Percentiles rank a stretch among this genome's conserved stretches.
Evolutionary conservation across 2,113 vertebrate species (phyloP).

Genomic region (Myrmophylax atrothorax): DNA sequence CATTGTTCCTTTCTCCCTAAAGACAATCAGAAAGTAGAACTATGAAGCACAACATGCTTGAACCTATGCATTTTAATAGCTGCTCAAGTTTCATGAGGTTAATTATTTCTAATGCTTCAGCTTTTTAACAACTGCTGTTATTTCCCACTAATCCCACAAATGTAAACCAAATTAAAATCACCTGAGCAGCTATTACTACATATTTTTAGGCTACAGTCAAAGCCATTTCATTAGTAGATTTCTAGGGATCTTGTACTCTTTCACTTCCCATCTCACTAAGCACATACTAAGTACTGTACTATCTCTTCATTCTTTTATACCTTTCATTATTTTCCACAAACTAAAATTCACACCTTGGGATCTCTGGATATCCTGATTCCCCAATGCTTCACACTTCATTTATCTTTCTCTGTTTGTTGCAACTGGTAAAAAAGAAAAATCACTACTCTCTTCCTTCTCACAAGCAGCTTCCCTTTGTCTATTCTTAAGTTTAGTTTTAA

Average conservation of each 20-base stretch:
- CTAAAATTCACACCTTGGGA: neutral
- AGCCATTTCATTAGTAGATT: neutral
- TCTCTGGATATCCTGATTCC: neutral
- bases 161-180: neutral
- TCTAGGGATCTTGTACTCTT: neutral
- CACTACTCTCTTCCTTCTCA: neutral
- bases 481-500: neutral
- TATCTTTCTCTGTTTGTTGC: neutral
- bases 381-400: neutral
- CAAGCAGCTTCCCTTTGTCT: neutral
- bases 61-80: neutral
- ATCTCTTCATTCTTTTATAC: neutral
- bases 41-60: neutral
- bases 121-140: neutral
- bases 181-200: neutral
- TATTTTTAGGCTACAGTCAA: neutral
- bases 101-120: neutral
- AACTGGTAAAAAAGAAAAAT: neutral
- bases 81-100: neutral
- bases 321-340: neutral
- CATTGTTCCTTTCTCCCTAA: slow-evolving; percentile 97
- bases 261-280: neutral
- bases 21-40: slow-evolving; percentile 12
- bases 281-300: neutral
- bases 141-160: neutral